Evolutionary conservation across 2,113 vertebrate species (phyloP).

Genomic region (Rhinolophus sinicus): DNA sequence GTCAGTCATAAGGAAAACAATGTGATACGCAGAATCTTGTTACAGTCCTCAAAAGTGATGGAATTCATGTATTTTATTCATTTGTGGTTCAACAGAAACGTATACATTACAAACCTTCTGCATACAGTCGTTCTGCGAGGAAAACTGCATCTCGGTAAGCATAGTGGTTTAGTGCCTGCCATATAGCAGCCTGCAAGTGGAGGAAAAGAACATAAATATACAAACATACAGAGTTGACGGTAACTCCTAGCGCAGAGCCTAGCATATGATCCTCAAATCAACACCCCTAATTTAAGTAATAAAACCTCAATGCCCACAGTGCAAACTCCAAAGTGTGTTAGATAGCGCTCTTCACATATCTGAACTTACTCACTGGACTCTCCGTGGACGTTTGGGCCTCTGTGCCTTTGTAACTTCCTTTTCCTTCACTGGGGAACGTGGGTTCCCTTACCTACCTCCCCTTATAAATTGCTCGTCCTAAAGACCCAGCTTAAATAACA

Average conservation of each 20-base stretch:
- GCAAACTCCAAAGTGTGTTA: slow-evolving; percentile 2
- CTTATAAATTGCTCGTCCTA: neutral
- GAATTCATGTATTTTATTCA: slow-evolving; percentile 13
- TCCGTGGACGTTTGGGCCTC: neutral
- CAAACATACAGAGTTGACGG: neutral
- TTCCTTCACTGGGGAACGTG: neutral
- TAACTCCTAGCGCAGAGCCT: neutral
- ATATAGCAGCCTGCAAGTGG: slow-evolving; percentile 92
- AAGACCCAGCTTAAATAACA: slow-evolving; percentile 36
- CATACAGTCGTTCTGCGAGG: slow-evolving; percentile 93
- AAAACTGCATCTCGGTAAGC: slow-evolving; percentile 94
- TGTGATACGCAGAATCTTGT: neutral
- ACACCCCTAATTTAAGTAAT: slow-evolving; percentile 30
- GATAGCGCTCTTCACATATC: neutral
- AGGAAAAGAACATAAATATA: slow-evolving; percentile 47
- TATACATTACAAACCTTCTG: slow-evolving; percentile 89
- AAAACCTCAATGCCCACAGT: neutral
- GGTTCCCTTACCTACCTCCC: neutral
- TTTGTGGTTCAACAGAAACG: slow-evolving; percentile 30
- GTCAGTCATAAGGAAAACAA: neutral
- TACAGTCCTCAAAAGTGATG: neutral
- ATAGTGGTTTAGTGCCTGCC: slow-evolving; percentile 96
- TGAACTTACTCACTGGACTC: neutral
- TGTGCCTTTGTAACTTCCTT: neutral
- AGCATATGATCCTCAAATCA: slow-evolving; percentile 4